Base-by-base conservation (phyloP, 1,140 invertebrate species). In the Micrasema minimum region DNA sequence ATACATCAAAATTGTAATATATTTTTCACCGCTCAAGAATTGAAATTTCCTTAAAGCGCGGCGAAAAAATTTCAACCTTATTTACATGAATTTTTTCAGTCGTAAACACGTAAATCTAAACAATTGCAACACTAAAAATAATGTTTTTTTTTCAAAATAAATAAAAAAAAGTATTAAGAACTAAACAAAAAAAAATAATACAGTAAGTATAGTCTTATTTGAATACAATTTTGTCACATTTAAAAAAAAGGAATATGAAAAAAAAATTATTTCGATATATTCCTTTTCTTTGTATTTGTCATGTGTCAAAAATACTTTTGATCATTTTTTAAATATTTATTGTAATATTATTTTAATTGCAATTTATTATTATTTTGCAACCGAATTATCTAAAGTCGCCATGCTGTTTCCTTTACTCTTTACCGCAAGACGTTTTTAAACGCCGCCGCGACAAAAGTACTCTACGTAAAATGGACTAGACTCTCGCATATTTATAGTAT, bases 291-390 rank as follows among this genome's bases (percentile, higher is more conserved):
- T 14, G 18, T 18, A 20, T 38, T 37, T 59, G 53, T 59, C 53
- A 38, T 59, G 35, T 59, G n/a, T 22, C 50, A 53, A 53, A 53
- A 53, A 53, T 53, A 53, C 50, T 26, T 26, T 26, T 53, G 18
- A 22, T 26, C n/a, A 3, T n/a, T 53, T n/a, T n/a, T 26, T 53
- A n/a, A 48, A 48, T 48, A 48, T 45, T 45, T 48, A 48, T 31
- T 31, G 7, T 31, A 4, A 31, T 31, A 7, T n/a, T 31, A 31
- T 31, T 31, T 31, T 31, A 31, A 31, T 31, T 31, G 26, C 26
- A 31, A 31, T 31, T 31, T n/a, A n/a, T n/a, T n/a, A n/a, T n/a
- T n/a, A n/a, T n/a, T 31, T 31, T 31, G 26, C 26, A 31, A 31
- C 26, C 26, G 26, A 31, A 4, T 31, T 31, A 31, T 31, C 26